These are phyloP conservation scores for Megalops cyprinoides DNA, from an alignment of 2,797 vertebrate species.

Conservation along the genomic window DNA sequence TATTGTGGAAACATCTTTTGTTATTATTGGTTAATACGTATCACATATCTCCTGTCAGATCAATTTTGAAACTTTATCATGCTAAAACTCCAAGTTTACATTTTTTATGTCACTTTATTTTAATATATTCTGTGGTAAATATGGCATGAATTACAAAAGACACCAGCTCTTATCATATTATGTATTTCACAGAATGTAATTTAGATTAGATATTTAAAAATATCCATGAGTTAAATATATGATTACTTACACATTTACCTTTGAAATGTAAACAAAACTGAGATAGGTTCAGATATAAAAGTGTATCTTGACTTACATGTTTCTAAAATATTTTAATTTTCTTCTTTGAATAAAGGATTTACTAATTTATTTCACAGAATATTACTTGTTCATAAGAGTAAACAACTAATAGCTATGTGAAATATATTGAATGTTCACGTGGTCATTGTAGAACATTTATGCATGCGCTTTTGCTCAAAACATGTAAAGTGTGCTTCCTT, in stretches of 20 bases:
- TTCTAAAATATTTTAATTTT: background rate
- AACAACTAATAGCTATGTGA: background rate
- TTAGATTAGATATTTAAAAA: no score
- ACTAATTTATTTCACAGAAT: no score
- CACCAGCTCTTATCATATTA: no score
- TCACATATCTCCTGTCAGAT: background rate
- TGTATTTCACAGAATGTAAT: no score
- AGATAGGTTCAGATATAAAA: no score
- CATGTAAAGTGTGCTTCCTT: background rate
- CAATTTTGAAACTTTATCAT: background rate
- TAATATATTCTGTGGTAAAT: background rate
- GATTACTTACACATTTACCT: no score
- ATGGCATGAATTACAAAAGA: no score
- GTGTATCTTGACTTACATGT: background rate
- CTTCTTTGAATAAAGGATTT: no score
- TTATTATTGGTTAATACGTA: background rate
- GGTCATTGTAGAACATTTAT: background rate
- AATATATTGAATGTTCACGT: background rate
- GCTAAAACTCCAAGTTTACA: background rate
- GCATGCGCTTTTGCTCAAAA: background rate
- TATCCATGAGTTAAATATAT: no score
- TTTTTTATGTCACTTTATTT: background rate
- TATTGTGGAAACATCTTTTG: background rate
- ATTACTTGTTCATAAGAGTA: background rate
- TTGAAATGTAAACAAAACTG: no score